Evolutionary conservation across 2,797 vertebrate species (phyloP).

Genomic region (Coregonus sp.): DNA sequence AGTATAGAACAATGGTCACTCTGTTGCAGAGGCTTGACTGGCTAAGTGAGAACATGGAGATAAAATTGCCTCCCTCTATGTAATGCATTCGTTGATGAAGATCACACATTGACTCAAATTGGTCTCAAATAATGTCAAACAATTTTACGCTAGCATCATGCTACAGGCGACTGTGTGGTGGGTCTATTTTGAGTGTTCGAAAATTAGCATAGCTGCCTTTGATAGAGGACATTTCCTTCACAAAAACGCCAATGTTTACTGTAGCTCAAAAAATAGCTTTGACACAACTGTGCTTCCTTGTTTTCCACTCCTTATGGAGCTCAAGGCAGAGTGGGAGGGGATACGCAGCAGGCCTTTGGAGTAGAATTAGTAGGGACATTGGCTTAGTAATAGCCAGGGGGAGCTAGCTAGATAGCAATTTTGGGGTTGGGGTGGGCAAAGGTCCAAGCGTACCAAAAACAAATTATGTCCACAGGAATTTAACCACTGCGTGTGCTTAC

Average conservation of each 20-base stretch:
- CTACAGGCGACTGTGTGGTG: too few species aligned
- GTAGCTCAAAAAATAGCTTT: conserved; percentile 2
- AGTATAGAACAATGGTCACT: conserved; percentile 3
- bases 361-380: neutral
- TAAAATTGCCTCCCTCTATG: neutral
- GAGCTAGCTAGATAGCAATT: neutral
- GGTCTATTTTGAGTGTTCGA: too few species aligned
- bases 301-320: conserved; percentile 14
- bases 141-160: too few species aligned
- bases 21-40: neutral
- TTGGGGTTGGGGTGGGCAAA: neutral
- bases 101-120: neutral
- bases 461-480: neutral
- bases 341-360: neutral
- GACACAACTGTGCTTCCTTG: conserved; percentile 3
- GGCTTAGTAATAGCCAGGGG: neutral
- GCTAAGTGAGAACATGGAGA: neutral
- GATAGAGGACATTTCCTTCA: too few species aligned
- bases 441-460: too few species aligned
- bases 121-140: too few species aligned
- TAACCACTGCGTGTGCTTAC: neutral
- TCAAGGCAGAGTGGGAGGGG: neutral
- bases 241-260: neutral
- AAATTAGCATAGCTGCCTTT: neutral
- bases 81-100: neutral